Evolutionary conservation across 2,888 invertebrate species (phyloP).

Genomic region (Diogma glabrata): DNA sequence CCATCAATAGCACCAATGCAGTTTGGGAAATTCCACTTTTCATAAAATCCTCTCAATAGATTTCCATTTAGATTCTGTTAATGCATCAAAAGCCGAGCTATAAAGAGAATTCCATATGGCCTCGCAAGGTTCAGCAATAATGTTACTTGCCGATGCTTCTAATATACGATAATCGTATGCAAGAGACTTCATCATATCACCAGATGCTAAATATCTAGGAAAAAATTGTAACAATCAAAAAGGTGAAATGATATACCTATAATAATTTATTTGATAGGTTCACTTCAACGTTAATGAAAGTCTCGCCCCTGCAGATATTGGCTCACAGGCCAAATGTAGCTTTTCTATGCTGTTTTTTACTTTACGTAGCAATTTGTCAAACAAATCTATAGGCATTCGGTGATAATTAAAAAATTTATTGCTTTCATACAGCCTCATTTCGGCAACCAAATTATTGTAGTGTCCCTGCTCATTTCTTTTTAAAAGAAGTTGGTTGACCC

Average conservation of each 20-base stretch:
- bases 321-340: neutral
- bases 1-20: neutral
- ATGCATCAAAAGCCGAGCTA: neutral
- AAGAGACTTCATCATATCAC: slow-evolving; percentile 5
- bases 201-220: slow-evolving; percentile 7
- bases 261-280: neutral
- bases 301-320: neutral
- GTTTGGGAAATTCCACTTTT: neutral
- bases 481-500: slow-evolving; percentile 1
- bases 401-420: neutral
- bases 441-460: neutral
- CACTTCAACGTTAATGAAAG: neutral
- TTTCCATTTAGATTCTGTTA: neutral
- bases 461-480: neutral
- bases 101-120: neutral
- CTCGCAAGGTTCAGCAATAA: neutral
- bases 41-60: neutral
- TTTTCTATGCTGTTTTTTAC: neutral
- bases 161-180: neutral
- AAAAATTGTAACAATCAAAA: neutral
- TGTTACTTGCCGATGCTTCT: neutral
- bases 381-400: neutral
- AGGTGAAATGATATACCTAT: too few species aligned
- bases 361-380: neutral
- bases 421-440: neutral